Base-by-base conservation (phyloP, 2,888 invertebrate species). In the Drosophila leonis region DNA sequence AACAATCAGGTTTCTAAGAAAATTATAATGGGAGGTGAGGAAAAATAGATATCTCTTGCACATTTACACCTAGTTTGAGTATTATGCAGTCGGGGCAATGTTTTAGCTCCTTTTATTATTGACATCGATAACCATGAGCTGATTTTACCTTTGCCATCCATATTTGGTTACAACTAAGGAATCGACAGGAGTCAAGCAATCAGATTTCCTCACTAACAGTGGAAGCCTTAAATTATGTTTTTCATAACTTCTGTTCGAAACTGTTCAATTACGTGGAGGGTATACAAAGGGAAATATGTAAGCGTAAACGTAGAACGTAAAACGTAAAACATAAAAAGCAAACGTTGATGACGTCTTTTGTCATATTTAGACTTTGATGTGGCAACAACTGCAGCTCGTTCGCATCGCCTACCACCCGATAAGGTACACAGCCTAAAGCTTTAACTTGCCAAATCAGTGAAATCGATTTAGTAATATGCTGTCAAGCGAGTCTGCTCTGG, bases 321-420 rank as follows among this genome's bases (percentile, higher is more conserved):
- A 33, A 3, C 10, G 33, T 51, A 20, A 35, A 15, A n/a, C 24
- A 0, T 0, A 6, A 12, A 54, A 27, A 12, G 18, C 10, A 13
- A 24, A 39, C n/a, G 10, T 12, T 39, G n/a, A 27, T 54, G 54
- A 54, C 37, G 33, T 54, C 24, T 37, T 27, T 27, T 27, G 39
- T 29, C 39, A n/a, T n/a, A 12, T 12, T 54, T n/a, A 8, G 39
- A 3, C 37, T 29, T 54, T 54, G 39, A 39, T 37, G 35, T 15
- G n/a, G 27, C 54, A 27, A 27, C 54, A n/a, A 37, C 13, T 35
- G 37, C 37, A n/a, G 12, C 6, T n/a, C 24, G 24, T n/a, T 37
- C 27, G 15, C 18, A 15, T 10, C 27, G 12, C 12, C 7, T 12
- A 12, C 18, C 49, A 0, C 12, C 7, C 18, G 31, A 31, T 49